Percentiles rank a stretch among this genome's conserved stretches.
These are phyloP conservation scores for Pangasius larnaudii DNA, from an alignment of 2,797 vertebrate species.

Conservation along the genomic window DNA sequence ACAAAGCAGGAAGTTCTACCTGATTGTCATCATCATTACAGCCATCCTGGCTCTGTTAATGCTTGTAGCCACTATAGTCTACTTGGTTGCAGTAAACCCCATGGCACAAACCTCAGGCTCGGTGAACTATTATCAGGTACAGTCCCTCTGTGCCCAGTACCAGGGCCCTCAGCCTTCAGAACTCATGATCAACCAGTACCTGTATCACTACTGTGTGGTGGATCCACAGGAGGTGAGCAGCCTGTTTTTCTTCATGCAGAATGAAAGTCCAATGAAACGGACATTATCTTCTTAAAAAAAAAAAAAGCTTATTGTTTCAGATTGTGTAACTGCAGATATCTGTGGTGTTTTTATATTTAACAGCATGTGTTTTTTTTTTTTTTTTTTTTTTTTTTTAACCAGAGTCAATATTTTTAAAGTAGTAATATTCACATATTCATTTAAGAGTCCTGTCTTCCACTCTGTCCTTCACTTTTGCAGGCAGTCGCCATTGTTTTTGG, in stretches of 20 bases:
- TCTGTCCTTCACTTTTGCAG: conserved; percentile 64
- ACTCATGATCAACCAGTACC: conserved; percentile 82
- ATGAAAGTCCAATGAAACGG: background rate
- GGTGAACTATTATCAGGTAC: conserved; percentile 75
- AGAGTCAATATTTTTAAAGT: background rate
- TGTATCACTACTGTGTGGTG: conserved; percentile 93
- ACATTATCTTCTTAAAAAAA: background rate
- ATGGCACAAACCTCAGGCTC: conserved; percentile 83
- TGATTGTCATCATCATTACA: conserved; percentile 77
- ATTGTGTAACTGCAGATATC: background rate
- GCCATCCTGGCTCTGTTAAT: conserved; percentile 80
- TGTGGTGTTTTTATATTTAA: background rate
- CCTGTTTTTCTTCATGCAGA: background rate
- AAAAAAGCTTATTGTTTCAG: background rate
- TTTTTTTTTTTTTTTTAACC: background rate
- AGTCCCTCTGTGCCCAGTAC: conserved; percentile 81
- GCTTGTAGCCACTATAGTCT: conserved; percentile 88
- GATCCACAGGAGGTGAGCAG: conserved; percentile 89
- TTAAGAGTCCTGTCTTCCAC: background rate
- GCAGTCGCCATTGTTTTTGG: conserved; percentile 88
- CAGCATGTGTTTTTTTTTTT: background rate
- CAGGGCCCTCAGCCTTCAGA: conserved; percentile 66
- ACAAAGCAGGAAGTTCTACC: conserved; percentile 81
- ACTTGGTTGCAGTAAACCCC: conserved; percentile 87
- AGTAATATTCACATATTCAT: background rate